Evolutionary conservation across 2,888 invertebrate species (phyloP), one percentile per base, ranked within the genome.

Genomic region (Chorisops tibialis): DNA sequence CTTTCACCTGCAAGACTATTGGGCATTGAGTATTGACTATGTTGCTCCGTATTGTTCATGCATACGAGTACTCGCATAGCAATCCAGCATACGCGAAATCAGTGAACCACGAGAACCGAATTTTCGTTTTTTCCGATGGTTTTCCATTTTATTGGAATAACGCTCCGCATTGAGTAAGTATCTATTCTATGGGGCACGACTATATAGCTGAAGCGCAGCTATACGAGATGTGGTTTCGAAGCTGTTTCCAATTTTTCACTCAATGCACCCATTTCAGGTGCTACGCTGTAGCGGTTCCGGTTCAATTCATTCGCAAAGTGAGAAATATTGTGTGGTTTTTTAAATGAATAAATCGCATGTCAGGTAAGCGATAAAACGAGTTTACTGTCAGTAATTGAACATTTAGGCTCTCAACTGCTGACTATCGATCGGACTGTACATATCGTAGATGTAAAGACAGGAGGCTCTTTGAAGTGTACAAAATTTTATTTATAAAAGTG

Each of bases 251-350:
- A 56, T 45, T 56, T 56, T 56, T 43, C 56, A 45, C 18, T 45
- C 14, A 18, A 16, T 38, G 35, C 37, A 22, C 12, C 22, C 48
- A n/a, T 11, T 30, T 43, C 56, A 35, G 43, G 43, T 52, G 35
- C 43, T 45, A 30, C 35, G 30, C 18, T 43, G 30, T 14, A 43
- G 18, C 45, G 18, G 35, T 56, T 56, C 35, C 24, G 30, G 43
- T 30, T 56, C 43, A 45, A 2, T 56, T 41, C 16, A 37, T 41
- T 41, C 52, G 22, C 39, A 54, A 54, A 54, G 52, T 14, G 22
- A 41, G 52, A 54, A 54, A 54, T 54, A 54, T 54, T 39, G 52
- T 54, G 52, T 19, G 52, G 41, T 41, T 38, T 6, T 19, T 45
- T 22, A 12, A 22, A 47, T 51, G 22, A 39, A 51, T 18, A 18